Evolutionary conservation across 2,113 vertebrate genomes (phyloP), one percentile per base, ranked within the genome.

Genomic region (Pavo muticus): DNA sequence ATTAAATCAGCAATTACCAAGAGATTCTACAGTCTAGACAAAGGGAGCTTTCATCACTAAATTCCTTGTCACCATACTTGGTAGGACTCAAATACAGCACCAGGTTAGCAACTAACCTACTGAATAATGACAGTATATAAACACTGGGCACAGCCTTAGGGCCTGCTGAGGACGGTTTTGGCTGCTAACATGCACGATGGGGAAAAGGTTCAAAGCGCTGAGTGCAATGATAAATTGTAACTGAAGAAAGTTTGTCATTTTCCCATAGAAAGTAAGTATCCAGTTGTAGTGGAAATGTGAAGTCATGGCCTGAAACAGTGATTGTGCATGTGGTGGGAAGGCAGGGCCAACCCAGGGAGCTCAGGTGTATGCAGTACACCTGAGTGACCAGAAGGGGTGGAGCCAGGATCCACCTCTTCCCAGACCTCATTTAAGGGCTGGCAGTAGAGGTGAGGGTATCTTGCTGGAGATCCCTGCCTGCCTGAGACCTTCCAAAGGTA

Each of bases 221-320:
- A 82, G 69, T 37, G 42, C 69, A 90, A 70, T 45, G 67, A 59
- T 63, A 86, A 75, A 42, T 5, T 78, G n/a, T 44, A 94, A 87
- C 9, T 14, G 25, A 69, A 93, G 60, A 77, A 74, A 77, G 42
- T 44, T 52, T 68, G 17, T 73, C 2, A 12, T 42, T 39, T 57
- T 88, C 48, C 47, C 50, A 93, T 52, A 48, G 68, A 74, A 84
- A 78, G 45, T 14, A 70, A 81, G 32, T 61, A 94, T 30, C 61
- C 61, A 29, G 14, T 9, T 54, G 50, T 29, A 54, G 25, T 27
- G 50, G 50, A 54, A 54, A 27, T 16, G 14, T 9, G 13, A 29
- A 27, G 9, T 29, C 50, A 29, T 9, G 14, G 50, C 50, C 14
- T 54, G 50, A 27, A 54, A 14, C 25, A 9, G 25, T 54, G 27